Percentiles rank a stretch among this genome's conserved stretches.
These are phyloP conservation scores for Toxonevra muliebris DNA, from an alignment of 2,888 invertebrate genomes.

Conservation along the genomic window DNA sequence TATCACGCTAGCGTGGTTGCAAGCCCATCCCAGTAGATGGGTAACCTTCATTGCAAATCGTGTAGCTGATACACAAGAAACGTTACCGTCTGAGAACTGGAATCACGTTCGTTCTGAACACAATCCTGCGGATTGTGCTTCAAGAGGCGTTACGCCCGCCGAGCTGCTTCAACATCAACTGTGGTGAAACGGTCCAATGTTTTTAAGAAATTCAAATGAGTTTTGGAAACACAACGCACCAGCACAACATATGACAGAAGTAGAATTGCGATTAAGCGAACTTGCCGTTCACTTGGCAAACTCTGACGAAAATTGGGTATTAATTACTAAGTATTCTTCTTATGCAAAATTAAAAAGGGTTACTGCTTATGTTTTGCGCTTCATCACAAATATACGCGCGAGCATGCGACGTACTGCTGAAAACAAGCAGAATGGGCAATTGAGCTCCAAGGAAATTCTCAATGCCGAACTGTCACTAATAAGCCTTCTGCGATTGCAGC, in stretches of 20 bases:
- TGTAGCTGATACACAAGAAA: constrained; percentile 15
- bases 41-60: constrained; percentile 16
- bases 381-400: not conserved
- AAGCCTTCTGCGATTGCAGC: too few relatives aligned
- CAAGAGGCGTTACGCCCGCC: constrained; percentile 9
- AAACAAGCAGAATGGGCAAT: too few relatives aligned
- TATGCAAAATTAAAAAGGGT: constrained; percentile 7
- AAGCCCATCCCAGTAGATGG: constrained; percentile 20
- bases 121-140: constrained; percentile 23
- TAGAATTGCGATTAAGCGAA: constrained; percentile 1
- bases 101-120: constrained; percentile 13
- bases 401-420: too few relatives aligned
- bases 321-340: constrained; percentile 10
- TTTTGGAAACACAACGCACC: constrained; percentile 8
- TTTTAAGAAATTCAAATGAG: not conserved
- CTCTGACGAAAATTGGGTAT: not conserved
- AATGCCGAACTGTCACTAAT: constrained; percentile 2
- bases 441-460: not conserved
- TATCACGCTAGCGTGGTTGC: constrained; percentile 10
- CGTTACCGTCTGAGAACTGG: constrained; percentile 18
- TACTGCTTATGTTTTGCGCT: not conserved
- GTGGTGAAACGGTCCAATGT: constrained; percentile 17
- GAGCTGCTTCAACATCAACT: constrained; percentile 11
- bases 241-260: constrained; percentile 2
- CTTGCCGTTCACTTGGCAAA: not conserved